Conservation (phyloP, 2,888 invertebrate species). For the Diogma glabrata region DNA sequence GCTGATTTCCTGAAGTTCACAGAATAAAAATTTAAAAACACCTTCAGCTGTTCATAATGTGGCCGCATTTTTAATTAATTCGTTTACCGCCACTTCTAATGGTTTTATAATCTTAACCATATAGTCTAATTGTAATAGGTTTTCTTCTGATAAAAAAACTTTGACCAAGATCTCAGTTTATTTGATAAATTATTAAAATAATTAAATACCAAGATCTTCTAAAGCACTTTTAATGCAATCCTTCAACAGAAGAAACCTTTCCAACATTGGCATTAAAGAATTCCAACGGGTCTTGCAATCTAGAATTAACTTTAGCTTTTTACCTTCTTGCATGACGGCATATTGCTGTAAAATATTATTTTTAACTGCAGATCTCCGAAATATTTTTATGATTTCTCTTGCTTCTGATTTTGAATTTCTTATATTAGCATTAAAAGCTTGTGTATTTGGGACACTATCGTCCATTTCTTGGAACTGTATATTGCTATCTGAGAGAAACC, state of each 20-base stretch:
- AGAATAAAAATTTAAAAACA: slow-evolving; percentile 8
- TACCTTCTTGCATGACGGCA: not conserved
- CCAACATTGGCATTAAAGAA: no score
- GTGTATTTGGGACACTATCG: not conserved
- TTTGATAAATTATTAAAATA: no score
- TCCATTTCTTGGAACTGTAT: not conserved
- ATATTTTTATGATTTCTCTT: not conserved
- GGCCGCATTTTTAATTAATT: slow-evolving; percentile 2
- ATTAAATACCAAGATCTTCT: not conserved
- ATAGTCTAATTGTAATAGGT: no score
- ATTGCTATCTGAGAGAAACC: not conserved
- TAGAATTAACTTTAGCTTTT: not conserved
- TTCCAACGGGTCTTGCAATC: not conserved
- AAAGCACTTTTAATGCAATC: not conserved
- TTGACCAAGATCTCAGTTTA: no score
- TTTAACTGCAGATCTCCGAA: not conserved
- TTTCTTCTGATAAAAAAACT: no score
- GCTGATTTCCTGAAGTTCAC: not conserved
- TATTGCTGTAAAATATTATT: not conserved
- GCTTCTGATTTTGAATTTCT: not conserved
- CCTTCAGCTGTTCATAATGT: slow-evolving; percentile 5
- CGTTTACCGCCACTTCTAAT: not conserved
- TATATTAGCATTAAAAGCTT: not conserved
- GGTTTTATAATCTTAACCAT: not conserved
- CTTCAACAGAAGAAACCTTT: no score